Evolutionary conservation across 2,797 vertebrate genomes (phyloP).

Genomic region (Adelosebastes latens): DNA sequence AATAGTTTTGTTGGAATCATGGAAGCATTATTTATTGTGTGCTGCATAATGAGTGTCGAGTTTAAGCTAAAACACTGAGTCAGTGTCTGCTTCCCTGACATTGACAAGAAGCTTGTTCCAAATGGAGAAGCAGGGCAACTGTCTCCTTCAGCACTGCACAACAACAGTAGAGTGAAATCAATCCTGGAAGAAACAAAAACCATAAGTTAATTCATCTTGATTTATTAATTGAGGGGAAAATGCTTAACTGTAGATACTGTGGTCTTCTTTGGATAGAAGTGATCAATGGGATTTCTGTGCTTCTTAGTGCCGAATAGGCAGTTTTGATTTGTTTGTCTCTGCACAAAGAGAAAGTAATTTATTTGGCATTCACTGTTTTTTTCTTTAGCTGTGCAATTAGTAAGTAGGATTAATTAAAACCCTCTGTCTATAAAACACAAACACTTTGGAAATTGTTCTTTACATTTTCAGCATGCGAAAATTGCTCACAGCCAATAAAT

Average conservation of each 20-base stretch:
- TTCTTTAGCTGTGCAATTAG: neutral
- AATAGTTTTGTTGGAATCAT: neutral
- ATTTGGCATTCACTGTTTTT: neutral
- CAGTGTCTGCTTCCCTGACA: constrained; percentile 22
- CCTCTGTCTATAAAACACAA: neutral
- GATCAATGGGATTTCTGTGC: neutral
- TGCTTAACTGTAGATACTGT: neutral
- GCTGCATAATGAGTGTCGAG: constrained; percentile 17
- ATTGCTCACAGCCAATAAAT: neutral
- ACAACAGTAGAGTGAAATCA: neutral
- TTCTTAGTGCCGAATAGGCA: neutral
- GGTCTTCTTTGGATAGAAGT: neutral
- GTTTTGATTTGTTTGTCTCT: neutral
- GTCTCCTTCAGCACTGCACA: neutral
- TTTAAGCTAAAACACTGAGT: constrained; percentile 17
- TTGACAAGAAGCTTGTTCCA: constrained; percentile 9
- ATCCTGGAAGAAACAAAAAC: neutral
- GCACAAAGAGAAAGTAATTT: neutral
- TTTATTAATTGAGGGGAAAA: neutral
- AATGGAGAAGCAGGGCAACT: neutral
- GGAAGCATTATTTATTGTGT: neutral
- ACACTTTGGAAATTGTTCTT: neutral
- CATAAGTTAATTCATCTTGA: neutral
- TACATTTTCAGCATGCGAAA: neutral
- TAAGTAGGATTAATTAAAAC: neutral